Conservation (phyloP, 1,140 invertebrate species). For the Rhopalosiphum maidis region DNA sequence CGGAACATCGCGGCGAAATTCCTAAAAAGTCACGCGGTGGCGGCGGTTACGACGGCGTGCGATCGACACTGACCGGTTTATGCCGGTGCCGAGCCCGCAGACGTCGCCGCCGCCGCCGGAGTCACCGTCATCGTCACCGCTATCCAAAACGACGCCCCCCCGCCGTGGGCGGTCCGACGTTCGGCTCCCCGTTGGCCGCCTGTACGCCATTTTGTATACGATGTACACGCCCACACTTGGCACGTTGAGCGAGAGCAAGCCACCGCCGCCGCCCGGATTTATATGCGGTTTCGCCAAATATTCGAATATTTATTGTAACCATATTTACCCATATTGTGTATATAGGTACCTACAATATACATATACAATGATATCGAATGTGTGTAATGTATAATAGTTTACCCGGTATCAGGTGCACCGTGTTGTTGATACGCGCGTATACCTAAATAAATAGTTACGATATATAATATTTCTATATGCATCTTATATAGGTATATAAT, state of each 20-base stretch:
- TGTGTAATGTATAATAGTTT: too few species aligned
- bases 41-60: conserved; percentile 31
- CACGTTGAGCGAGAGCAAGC: not conserved
- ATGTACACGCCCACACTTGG: not conserved
- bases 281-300: not conserved
- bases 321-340: not conserved
- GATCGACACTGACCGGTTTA: conserved; percentile 52
- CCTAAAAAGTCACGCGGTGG: not conserved
- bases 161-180: not conserved
- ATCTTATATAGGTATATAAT: too few species aligned
- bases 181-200: not conserved
- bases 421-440: too few species aligned
- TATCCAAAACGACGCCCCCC: not conserved
- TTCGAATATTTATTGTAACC: not conserved
- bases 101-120: not conserved
- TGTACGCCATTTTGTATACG: conserved; percentile 33
- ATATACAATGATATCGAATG: too few species aligned
- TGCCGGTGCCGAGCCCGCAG: not conserved
- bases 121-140: not conserved
- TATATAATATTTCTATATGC: too few species aligned
- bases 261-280: not conserved
- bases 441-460: too few species aligned
- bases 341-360: too few species aligned
- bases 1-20: not conserved
- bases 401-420: too few species aligned